phyloP scores from a whole-genome alignment of 2,888 invertebrate species.

The Hofmannophila pseudospretella region DNA sequence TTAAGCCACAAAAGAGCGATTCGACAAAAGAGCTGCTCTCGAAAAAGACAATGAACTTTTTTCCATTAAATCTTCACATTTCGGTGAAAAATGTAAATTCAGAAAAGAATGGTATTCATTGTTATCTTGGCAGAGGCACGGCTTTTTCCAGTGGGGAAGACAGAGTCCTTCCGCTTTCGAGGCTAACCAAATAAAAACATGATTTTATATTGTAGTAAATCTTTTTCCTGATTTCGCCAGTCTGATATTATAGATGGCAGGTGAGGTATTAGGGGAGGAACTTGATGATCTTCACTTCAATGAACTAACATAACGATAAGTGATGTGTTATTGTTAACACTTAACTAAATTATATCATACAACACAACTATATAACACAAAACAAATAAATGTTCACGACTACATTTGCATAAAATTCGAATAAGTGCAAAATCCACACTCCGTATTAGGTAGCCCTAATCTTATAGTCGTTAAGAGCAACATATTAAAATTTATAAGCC shows the following conservation, averaged over 20 bases:
- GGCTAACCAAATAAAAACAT: slow-evolving; percentile 9
- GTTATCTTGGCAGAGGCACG: slow-evolving; percentile 21
- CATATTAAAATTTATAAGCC: slow-evolving; percentile 59
- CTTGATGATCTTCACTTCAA: too few relatives aligned
- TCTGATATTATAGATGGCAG: too few relatives aligned
- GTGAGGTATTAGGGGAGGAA: too few relatives aligned
- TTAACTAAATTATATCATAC: too few relatives aligned
- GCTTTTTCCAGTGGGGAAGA: slow-evolving; percentile 16
- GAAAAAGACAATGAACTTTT: slow-evolving; percentile 41
- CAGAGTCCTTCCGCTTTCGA: slow-evolving; percentile 17
- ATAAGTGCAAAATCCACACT: slow-evolving; percentile 55
- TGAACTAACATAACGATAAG: too few relatives aligned
- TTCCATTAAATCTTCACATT: slow-evolving; percentile 30
- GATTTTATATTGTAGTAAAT: neutral
- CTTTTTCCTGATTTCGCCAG: neutral
- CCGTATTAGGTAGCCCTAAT: slow-evolving; percentile 28
- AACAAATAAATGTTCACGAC: too few relatives aligned
- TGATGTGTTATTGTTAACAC: too few relatives aligned
- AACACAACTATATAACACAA: too few relatives aligned
- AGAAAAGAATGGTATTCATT: slow-evolving; percentile 20
- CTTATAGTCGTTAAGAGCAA: slow-evolving; percentile 58
- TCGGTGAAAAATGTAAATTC: slow-evolving; percentile 21
- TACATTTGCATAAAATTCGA: slow-evolving; percentile 62
- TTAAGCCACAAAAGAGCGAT: too few relatives aligned
- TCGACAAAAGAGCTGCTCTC: slow-evolving; percentile 22